phyloP scores from a whole-genome alignment of 2,888 invertebrate genomes.

The Ornithoptera priamus region DNA sequence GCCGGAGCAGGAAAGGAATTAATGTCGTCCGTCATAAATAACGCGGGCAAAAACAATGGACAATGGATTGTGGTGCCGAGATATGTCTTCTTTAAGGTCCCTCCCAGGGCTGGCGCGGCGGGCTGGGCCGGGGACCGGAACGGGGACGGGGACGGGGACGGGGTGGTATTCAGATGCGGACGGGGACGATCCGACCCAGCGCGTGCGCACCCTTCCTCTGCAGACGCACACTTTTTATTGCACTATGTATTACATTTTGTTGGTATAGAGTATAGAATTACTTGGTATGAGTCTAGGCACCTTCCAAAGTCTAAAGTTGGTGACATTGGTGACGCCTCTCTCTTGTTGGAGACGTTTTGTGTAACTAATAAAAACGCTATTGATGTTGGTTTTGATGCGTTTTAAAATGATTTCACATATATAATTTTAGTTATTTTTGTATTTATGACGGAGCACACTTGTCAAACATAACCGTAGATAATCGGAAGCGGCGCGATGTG shows the following conservation, averaged over 20 bases:
- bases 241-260: too few species aligned
- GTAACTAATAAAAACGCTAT: too few species aligned
- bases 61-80: slow-evolving; percentile 75
- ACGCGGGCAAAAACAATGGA: slow-evolving; percentile 79
- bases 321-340: too few species aligned
- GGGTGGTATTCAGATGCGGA: slow-evolving; percentile 33
- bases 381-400: too few species aligned
- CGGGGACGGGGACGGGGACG: slow-evolving; percentile 31
- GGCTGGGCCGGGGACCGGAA: background rate
- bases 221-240: too few species aligned
- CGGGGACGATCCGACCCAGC: slow-evolving; percentile 40
- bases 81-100: slow-evolving; percentile 76
- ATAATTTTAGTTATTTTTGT: background rate
- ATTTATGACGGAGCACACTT: background rate
- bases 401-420: too few species aligned
- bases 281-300: too few species aligned
- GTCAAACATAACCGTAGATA: slow-evolving; percentile 1
- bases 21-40: slow-evolving; percentile 76
- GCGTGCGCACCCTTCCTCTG: slow-evolving; percentile 46
- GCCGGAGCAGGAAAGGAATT: slow-evolving; percentile 53
- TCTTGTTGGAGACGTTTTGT: too few species aligned
- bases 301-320: too few species aligned
- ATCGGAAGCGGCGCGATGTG: background rate
- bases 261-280: too few species aligned
- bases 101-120: slow-evolving; percentile 32